Conservation (phyloP, 1,140 invertebrate species). For the Sinonovacula constricta region DNA sequence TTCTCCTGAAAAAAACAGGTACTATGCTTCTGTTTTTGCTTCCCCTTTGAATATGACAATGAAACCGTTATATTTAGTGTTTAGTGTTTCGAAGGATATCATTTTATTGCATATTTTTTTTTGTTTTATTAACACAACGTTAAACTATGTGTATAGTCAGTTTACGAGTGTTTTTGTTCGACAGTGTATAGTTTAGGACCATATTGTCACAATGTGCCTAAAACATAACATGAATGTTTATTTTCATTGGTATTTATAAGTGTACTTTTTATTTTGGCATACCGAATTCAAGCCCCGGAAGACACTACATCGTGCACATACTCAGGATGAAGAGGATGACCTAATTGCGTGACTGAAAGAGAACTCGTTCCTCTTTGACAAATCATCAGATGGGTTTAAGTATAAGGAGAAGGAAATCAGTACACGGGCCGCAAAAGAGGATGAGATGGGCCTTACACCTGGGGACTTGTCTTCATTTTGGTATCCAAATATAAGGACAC, state of each 20-base stretch:
- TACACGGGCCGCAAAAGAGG: conserved; percentile 36
- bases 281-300: conserved; percentile 13
- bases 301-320: conserved; percentile 6
- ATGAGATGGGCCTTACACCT: conserved; percentile 12
- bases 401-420: conserved; percentile 28
- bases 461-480: conserved; percentile 18
- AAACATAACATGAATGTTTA: conserved; percentile 22
- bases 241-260: conserved; percentile 22
- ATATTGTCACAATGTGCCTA: conserved; percentile 2
- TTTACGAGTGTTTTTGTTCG: too few relatives aligned
- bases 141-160: conserved; percentile 9
- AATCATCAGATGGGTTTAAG: conserved; percentile 28
- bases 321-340: conserved; percentile 25
- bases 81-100: conserved; percentile 20
- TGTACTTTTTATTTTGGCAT: conserved; percentile 11
- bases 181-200: too few relatives aligned
- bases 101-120: conserved; percentile 13
- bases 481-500: too few relatives aligned
- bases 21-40: too few relatives aligned
- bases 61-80: conserved; percentile 9
- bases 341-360: too few relatives aligned
- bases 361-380: conserved; percentile 29
- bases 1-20: not conserved
- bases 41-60: conserved; percentile 3
- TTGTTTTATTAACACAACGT: conserved; percentile 13